Base-by-base conservation (phyloP, 2,113 vertebrate species). In the Lipophrys pholis region DNA sequence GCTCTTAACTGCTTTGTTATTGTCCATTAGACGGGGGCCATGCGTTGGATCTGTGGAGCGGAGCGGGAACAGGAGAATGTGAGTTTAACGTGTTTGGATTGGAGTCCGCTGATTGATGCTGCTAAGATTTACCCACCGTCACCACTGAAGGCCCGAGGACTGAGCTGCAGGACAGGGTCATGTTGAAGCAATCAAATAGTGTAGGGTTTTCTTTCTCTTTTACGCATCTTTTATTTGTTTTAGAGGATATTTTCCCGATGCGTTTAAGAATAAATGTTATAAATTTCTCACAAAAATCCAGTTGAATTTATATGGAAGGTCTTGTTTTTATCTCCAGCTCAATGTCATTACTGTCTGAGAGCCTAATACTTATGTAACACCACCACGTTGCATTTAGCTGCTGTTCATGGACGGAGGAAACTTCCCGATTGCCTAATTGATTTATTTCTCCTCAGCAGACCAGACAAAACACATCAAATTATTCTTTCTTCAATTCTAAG, bases 11-110 rank as follows among this genome's bases (percentile, higher is more conserved):
- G 69, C 76, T 69, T 65, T 87, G 85, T 86, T 85, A 83, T 90
- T 85, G 80, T 91, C 80, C 72, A 62, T 80, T 80, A 81, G 87
- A 91, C 43, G 76, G 85, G 73, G 90, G 74, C 80, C 89, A 91
- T 87, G 84, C 79, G 79, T 78, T 10, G 36, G 64, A 46, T 82
- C 68, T 76, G 85, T 11, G 56, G 51, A 58, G 80, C n/a, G 7
- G 62, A 84, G 70, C 69, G 16, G 48, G 78, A 87, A 82, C 80
- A 74, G 81, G 84, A 87, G 70, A 87, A 76, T 64, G 73, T 85
- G 89, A 5, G 30, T 72, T 66, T 21, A 81, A 81, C 80, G 50
- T 81, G 91, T 91, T 91, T 92, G 81, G 88, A 75, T 72, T 84
- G 61, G 62, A 78, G 76, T 45, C 14, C 35, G 2, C 69, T 88